phyloP scores from a whole-genome alignment of 2,888 invertebrate genomes.

The Chrysopilus asiliformis region DNA sequence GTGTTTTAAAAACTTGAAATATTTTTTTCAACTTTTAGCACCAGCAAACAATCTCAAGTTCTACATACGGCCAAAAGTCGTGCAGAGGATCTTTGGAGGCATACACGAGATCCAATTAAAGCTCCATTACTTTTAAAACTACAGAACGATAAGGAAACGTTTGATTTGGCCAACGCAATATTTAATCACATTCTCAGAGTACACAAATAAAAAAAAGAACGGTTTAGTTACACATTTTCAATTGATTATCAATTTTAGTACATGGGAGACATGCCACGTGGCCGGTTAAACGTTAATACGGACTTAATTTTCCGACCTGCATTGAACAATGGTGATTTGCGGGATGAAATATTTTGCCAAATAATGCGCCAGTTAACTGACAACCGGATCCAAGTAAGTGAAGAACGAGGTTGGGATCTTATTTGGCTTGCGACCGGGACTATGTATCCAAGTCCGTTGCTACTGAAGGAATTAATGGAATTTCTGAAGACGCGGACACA shows the following conservation, averaged over 20 bases:
- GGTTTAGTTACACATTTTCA: no score
- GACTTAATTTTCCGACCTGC: slow-evolving; percentile 76
- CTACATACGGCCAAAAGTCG: slow-evolving; percentile 50
- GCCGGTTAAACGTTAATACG: slow-evolving; percentile 63
- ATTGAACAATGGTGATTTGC: slow-evolving; percentile 56
- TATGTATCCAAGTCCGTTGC: slow-evolving; percentile 56
- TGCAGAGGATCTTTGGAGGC: slow-evolving; percentile 67
- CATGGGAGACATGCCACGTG: slow-evolving; percentile 87
- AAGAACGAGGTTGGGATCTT: slow-evolving; percentile 88
- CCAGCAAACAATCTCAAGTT: no score
- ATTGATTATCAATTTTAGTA: no score
- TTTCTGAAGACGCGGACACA: slow-evolving; percentile 61
- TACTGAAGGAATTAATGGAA: slow-evolving; percentile 61
- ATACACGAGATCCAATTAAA: slow-evolving; percentile 66
- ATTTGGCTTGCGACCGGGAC: slow-evolving; percentile 83
- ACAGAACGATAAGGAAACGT: slow-evolving; percentile 51
- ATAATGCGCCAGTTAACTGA: slow-evolving; percentile 87
- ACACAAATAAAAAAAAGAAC: slow-evolving; percentile 21
- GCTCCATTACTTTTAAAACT: slow-evolving; percentile 70
- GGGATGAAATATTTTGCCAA: slow-evolving; percentile 89
- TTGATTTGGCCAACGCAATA: slow-evolving; percentile 58
- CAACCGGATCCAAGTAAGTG: slow-evolving; percentile 67
- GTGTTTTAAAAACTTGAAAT: not conserved
- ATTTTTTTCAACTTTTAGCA: slow-evolving; percentile 24
- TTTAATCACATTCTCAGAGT: slow-evolving; percentile 65